Percentiles rank a stretch among this genome's conserved stretches.
phyloP scores from a whole-genome alignment of 2,797 vertebrate species.

The Xerus rutilus region DNA sequence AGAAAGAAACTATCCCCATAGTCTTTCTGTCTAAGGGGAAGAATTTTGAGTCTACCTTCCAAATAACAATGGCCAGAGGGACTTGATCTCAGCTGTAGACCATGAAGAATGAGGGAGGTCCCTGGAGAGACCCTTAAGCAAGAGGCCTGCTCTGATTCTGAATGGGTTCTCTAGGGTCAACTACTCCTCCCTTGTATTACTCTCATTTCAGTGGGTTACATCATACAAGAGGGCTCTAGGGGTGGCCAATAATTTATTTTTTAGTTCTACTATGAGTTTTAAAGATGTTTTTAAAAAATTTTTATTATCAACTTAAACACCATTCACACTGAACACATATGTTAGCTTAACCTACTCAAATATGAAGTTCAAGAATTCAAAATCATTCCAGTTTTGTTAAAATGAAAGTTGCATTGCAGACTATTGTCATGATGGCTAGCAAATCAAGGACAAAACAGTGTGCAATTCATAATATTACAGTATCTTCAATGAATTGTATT shows the following conservation, averaged over 20 bases:
- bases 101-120: background rate
- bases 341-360: constrained; percentile 89
- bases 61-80: constrained; percentile 53
- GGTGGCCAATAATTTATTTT: background rate
- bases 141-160: background rate
- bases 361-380: constrained; percentile 90
- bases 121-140: background rate
- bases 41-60: background rate
- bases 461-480: constrained; percentile 85
- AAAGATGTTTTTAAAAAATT: constrained; percentile 92
- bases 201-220: constrained; percentile 20
- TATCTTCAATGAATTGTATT: constrained; percentile 82
- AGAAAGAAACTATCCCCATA: background rate
- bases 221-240: background rate
- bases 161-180: background rate
- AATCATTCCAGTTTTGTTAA: constrained; percentile 89
- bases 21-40: constrained; percentile 12
- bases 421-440: constrained; percentile 88
- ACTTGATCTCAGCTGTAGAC: background rate
- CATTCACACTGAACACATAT: constrained; percentile 91
- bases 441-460: constrained; percentile 89
- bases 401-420: constrained; percentile 87
- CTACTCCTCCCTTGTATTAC: background rate
- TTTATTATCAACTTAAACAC: constrained; percentile 92
- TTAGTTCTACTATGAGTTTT: constrained; percentile 90